These are phyloP conservation scores for Corella eumyota DNA, from an alignment of 23 tunicate genomes.

Conservation along the genomic window DNA sequence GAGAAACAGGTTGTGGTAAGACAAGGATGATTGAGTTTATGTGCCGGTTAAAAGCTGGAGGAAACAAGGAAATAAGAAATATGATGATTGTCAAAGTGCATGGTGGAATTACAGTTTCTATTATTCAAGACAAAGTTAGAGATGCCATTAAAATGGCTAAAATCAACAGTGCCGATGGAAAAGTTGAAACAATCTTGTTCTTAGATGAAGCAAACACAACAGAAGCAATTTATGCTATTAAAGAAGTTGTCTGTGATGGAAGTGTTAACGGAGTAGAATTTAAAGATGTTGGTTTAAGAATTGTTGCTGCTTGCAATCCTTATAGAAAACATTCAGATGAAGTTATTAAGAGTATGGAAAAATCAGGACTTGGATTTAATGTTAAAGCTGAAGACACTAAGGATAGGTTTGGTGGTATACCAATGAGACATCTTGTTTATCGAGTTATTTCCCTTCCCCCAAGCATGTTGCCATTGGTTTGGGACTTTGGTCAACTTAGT, in stretches of 20 bases:
- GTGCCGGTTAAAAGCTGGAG: slow-evolving; percentile 24
- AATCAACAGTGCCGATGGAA: background rate
- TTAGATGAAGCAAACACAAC: slow-evolving; percentile 84
- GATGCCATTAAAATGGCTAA: slow-evolving; percentile 17
- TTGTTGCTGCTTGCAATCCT: slow-evolving; percentile 62
- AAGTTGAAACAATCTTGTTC: slow-evolving; percentile 34
- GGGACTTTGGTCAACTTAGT: slow-evolving; percentile 56
- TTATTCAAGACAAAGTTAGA: slow-evolving; percentile 25
- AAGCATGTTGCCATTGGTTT: slow-evolving; percentile 55
- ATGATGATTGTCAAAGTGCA: slow-evolving; percentile 56
- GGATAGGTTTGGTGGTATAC: slow-evolving; percentile 25
- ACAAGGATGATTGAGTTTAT: slow-evolving; percentile 59
- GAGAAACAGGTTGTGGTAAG: slow-evolving; percentile 63
- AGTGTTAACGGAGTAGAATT: slow-evolving; percentile 31
- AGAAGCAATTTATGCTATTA: slow-evolving; percentile 60
- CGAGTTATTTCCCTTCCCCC: slow-evolving; percentile 53
- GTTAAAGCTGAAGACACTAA: slow-evolving; percentile 16
- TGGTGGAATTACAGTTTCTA: slow-evolving; percentile 54
- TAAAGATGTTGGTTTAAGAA: slow-evolving; percentile 16
- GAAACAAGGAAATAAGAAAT: slow-evolving; percentile 2
- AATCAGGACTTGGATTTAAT: slow-evolving; percentile 37
- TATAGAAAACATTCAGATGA: slow-evolving; percentile 25
- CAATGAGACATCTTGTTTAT: slow-evolving; percentile 52
- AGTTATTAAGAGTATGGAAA: slow-evolving; percentile 14
- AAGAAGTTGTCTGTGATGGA: slow-evolving; percentile 54